A percentile compares a stretch with the other conserved stretches of the same genome.
phyloP scores from a whole-genome alignment of 2,113 vertebrate species.

The Ptilorrhoa leucosticta region DNA sequence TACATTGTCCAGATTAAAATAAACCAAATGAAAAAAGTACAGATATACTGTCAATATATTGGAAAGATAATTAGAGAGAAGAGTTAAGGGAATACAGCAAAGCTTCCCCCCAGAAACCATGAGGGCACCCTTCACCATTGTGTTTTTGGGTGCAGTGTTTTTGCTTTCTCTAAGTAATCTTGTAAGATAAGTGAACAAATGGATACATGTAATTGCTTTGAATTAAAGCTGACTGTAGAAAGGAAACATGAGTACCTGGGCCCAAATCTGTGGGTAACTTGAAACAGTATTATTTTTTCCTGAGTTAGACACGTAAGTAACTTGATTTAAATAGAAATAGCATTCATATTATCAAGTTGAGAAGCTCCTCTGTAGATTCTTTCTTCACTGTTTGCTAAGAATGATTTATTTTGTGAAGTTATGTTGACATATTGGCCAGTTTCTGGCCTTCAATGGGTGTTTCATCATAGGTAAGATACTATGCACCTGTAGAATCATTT shows the following conservation, averaged over 20 bases:
- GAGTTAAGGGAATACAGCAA: neutral
- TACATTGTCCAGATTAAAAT: neutral
- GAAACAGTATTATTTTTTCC: neutral
- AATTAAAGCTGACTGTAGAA: neutral
- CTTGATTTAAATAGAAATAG: neutral
- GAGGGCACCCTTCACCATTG: neutral
- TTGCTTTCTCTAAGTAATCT: neutral
- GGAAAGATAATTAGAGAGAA: neutral
- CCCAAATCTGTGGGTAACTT: neutral
- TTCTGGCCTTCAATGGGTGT: neutral
- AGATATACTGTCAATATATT: neutral
- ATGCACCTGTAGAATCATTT: neutral
- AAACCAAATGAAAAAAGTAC: neutral
- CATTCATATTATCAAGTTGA: neutral
- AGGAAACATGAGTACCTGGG: neutral
- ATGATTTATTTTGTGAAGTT: neutral
- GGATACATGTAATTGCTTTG: neutral
- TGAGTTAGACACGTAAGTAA: neutral
- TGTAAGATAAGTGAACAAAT: neutral
- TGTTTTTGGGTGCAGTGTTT: neutral
- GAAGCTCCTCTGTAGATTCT: neutral
- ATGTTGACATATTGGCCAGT: neutral
- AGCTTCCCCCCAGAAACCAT: neutral
- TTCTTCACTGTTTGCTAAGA: neutral
- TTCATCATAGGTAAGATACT: neutral